Base-by-base conservation (phyloP, 2,888 invertebrate species). In the Tetheella fluctuosa region DNA sequence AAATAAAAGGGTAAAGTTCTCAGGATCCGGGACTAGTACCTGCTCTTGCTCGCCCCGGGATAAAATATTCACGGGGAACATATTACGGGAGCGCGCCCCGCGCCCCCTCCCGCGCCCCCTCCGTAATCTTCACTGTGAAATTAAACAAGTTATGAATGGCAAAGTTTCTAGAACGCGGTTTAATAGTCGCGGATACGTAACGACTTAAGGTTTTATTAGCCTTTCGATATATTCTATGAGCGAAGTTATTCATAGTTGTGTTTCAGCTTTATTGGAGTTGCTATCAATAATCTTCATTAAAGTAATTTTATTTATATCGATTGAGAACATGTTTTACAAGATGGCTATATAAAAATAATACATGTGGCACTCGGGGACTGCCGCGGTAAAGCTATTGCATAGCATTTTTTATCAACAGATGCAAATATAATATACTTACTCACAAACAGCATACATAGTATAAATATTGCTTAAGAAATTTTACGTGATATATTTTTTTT, bases 61-160 rank as follows among this genome's bases (percentile, higher is more conserved):
- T 82, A 76, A 84, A 81, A 80, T 84, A 82, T 85, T 84, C 83
- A 82, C 74, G 73, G 72, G 73, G 71, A 79, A 79, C 81, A 79
- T 78, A 81, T 82, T 75, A 79, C 75, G 70, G 65, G 69, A 69
- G 68, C 71, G 65, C 62, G 63, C 71, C 56, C 39, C 39, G 39
- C 68, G 65, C 62, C 62, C 71, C 56, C 39, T n/a, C n/a, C 68
- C 71, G 65, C 62, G 63, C 71, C 56, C 39, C 39, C n/a, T 67
- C 74, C 25, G 73, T 77, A 81, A 80, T 82, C 82, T 78, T 71
- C 73, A 73, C 77, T 80, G 77, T 78, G 77, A 81, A 84, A 85
- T 85, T 83, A 83, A 85, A 83, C 84, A 84, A 83, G 84, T 84
- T 85, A 83, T 85, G 84, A 84, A 85, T 80, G 78, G 74, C 67